Evolutionary conservation across 2,888 invertebrate genomes (phyloP).

Genomic region (Diaprepes abbreviatus): DNA sequence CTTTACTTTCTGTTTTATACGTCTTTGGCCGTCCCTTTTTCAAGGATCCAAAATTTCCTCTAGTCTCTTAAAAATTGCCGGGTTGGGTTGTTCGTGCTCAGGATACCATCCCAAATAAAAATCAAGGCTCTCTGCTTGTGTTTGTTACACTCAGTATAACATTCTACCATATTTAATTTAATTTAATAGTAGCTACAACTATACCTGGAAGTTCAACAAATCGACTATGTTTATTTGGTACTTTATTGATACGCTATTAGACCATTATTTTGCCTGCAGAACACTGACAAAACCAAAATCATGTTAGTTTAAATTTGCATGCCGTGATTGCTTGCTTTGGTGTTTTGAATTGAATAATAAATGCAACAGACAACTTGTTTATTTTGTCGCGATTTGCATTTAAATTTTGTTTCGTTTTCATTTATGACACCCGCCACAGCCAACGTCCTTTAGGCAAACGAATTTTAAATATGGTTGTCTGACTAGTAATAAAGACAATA

Average conservation of each 20-base stretch:
- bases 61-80: no score
- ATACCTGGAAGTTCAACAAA: no score
- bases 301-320: slow-evolving; percentile 12
- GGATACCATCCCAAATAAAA: no score
- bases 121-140: no score
- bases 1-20: no score
- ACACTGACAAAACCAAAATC: slow-evolving; percentile 4
- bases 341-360: slow-evolving; percentile 10
- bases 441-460: background rate
- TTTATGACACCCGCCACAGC: background rate
- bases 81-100: no score
- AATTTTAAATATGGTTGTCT: background rate
- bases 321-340: slow-evolving; percentile 11
- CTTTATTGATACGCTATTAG: background rate
- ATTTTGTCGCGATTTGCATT: background rate
- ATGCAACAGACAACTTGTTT: slow-evolving; percentile 5
- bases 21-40: no score
- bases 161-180: no score
- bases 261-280: background rate
- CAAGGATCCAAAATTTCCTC: no score
- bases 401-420: slow-evolving; percentile 4
- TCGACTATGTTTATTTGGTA: background rate
- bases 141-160: no score
- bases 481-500: background rate
- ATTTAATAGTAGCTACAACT: no score